Percentiles rank a stretch among this genome's conserved stretches.
These are phyloP conservation scores for Synergus japonicus DNA, from an alignment of 2,888 invertebrate species.

Conservation along the genomic window DNA sequence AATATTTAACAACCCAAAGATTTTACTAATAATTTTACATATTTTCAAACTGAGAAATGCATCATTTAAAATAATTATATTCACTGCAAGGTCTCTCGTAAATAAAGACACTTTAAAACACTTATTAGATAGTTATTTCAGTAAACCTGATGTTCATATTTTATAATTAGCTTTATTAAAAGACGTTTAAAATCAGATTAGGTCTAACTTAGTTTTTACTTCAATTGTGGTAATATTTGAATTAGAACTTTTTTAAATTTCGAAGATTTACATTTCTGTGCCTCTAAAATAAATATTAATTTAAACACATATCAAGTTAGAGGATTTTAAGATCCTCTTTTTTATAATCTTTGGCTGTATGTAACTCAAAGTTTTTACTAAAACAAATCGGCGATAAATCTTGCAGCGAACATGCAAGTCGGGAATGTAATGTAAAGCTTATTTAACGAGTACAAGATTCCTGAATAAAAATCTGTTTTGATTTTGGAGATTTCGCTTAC, in stretches of 20 bases:
- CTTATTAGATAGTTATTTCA: background rate
- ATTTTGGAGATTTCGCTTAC: slow-evolving; percentile 53
- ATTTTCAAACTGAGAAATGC: background rate
- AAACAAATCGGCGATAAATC: slow-evolving; percentile 36
- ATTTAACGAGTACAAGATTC: slow-evolving; percentile 63
- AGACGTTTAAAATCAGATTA: background rate
- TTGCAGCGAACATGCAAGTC: slow-evolving; percentile 19
- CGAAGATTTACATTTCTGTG: no score
- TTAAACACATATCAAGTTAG: no score
- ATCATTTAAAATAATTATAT: background rate
- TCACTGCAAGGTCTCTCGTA: background rate
- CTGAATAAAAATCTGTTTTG: slow-evolving; percentile 66
- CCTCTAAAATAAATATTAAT: no score
- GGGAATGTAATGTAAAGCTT: slow-evolving; percentile 63
- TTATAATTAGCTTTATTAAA: background rate
- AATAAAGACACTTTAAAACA: background rate
- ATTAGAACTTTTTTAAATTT: no score
- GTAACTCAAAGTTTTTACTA: slow-evolving; percentile 13
- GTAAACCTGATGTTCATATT: background rate
- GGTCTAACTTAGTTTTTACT: no score
- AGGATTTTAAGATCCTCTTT: background rate
- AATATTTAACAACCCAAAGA: background rate
- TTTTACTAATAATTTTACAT: background rate
- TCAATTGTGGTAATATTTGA: no score
- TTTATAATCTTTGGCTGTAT: background rate